Percentiles rank a stretch among this genome's conserved stretches.
phyloP scores from a whole-genome alignment of 2,113 vertebrate species.

The Varanus komodoensis region DNA sequence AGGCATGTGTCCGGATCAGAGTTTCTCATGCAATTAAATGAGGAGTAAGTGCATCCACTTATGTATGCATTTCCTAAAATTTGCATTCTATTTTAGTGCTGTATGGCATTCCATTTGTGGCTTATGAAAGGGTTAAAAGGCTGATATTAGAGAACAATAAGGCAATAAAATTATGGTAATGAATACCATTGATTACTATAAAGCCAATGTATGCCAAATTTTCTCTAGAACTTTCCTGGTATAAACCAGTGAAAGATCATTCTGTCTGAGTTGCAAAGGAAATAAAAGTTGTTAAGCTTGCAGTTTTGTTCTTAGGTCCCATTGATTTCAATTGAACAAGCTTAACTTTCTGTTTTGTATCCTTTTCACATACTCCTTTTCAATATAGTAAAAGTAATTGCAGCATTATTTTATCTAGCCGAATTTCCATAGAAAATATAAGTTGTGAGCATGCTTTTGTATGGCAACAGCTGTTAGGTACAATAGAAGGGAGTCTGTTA shows the following conservation, averaged over 20 bases:
- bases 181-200: not conserved
- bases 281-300: not conserved
- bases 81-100: not conserved
- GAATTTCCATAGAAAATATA: not conserved
- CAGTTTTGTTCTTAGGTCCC: not conserved
- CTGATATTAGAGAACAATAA: not conserved
- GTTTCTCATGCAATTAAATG: not conserved
- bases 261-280: not conserved
- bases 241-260: not conserved
- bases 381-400: not conserved
- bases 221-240: not conserved
- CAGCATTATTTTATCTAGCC: not conserved
- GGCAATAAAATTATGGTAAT: not conserved
- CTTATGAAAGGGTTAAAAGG: not conserved
- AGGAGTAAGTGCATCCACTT: not conserved
- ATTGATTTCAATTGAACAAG: not conserved
- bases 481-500: not conserved
- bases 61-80: no score
- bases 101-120: not conserved
- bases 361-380: not conserved
- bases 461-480: no score
- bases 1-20: not conserved
- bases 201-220: not conserved
- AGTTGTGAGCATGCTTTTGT: not conserved
- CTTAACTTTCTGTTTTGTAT: not conserved